Base-by-base conservation (phyloP, 2,797 vertebrate species). In the Ispidina picta region DNA sequence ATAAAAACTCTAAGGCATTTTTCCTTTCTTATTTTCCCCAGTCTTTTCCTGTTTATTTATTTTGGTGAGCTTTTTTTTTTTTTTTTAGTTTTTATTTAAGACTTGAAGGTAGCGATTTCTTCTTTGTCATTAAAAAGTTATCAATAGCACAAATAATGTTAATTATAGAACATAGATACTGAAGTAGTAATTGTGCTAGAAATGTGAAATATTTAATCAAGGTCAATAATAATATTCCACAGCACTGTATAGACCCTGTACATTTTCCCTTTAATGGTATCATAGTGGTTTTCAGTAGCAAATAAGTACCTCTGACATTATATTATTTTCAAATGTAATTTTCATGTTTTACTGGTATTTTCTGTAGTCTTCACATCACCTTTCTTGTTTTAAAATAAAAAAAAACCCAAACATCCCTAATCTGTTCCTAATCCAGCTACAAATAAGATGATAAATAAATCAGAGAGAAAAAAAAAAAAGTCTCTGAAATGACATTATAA, bases 371-470 rank as follows among this genome's bases (percentile, higher is more conserved):
- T 90, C 68, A 71, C 28, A 70, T n/a, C 64, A 52, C 52, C 18
- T 33, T 55, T 33, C 18, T 60, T 65, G 56, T 31, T 91, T 87
- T 73, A 95, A 95, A 96, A 92, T 63, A 94, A 92, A 82, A 96
- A 64, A 20, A 37, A 37, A 14, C 5, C 10, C 37, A 37, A 37
- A 37, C 37, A 14, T 37, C 13, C 11, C 86, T 84, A 90, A 95
- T 94, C 76, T 92, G 56, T 62, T 90, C 65, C 82, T 95, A 93
- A 97, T 94, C 90, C 77, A 88, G 63, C 76, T 84, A 91, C 78
- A 96, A 95, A 95, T 83, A 91, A 86, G 39, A 95, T 56, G 60
- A 86, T 70, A 96, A 94, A 97, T 90, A 94, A 90, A 89, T 91
- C 87, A 96, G 89, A 91, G 74, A 33, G 37, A 58, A 78, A 83